Percentiles rank a stretch among this genome's conserved stretches.
Conservation (phyloP, 2,113 vertebrate genomes). For the Laterallus jamaicensis region DNA sequence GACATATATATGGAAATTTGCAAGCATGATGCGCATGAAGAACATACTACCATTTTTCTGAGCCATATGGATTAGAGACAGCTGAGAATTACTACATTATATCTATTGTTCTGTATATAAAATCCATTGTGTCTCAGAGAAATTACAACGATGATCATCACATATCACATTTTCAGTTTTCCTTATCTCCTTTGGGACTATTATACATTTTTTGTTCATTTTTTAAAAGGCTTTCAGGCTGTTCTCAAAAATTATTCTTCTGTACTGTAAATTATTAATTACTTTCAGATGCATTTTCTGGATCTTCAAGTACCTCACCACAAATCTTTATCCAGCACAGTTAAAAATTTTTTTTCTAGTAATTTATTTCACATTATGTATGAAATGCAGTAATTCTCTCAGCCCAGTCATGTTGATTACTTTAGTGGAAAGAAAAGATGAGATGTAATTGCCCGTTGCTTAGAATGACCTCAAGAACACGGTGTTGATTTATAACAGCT, state of each 20-base stretch:
- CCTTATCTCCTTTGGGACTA: background rate
- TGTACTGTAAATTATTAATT: constrained; percentile 19
- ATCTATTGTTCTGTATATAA: background rate
- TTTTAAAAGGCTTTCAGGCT: background rate
- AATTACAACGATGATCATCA: background rate
- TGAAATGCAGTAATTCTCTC: constrained; percentile 7
- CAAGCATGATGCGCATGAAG: background rate
- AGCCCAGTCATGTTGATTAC: constrained; percentile 26
- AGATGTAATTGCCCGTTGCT: constrained; percentile 46
- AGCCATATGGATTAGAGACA: background rate
- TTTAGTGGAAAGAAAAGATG: constrained; percentile 40
- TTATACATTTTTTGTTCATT: background rate
- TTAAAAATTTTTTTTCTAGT: background rate
- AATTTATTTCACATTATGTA: constrained; percentile 34
- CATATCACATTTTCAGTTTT: background rate
- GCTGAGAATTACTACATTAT: background rate
- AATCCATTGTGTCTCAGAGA: background rate
- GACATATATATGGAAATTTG: background rate
- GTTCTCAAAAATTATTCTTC: background rate
- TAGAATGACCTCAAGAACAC: constrained; percentile 30
- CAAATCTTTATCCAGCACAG: constrained; percentile 4
- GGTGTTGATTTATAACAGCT: constrained; percentile 22
- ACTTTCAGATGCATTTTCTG: background rate
- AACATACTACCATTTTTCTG: background rate
- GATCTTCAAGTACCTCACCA: background rate